Conservation (phyloP, 2,797 vertebrate species). For the Enteromius unitaeniatus region DNA sequence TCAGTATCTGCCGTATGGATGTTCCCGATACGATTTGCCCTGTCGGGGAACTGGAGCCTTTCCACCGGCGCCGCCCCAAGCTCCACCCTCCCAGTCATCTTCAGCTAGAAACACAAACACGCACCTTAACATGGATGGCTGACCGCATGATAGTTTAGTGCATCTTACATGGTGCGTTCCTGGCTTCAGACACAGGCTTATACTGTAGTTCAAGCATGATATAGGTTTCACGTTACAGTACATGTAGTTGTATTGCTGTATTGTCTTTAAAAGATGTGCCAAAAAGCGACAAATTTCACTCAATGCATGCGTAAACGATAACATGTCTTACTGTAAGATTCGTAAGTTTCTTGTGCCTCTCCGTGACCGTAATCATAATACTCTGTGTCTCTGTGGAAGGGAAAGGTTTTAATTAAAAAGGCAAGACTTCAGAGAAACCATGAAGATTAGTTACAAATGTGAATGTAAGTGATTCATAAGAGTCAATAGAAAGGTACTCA, state of each 20-base stretch:
- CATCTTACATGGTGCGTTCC: not conserved
- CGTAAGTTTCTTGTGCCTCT: conserved; percentile 91
- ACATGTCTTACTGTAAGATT: conserved; percentile 88
- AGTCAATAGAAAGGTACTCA: too few species aligned
- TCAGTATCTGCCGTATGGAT: conserved; percentile 83
- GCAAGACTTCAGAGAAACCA: too few species aligned
- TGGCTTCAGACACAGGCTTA: too few species aligned
- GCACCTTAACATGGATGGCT: not conserved
- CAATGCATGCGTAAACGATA: not conserved
- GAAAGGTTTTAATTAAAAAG: too few species aligned
- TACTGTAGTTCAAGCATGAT: not conserved
- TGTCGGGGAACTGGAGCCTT: conserved; percentile 86
- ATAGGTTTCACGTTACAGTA: not conserved
- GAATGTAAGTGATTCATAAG: too few species aligned
- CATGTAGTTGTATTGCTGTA: not conserved
- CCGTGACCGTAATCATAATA: conserved; percentile 99
- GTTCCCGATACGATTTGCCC: conserved; percentile 86
- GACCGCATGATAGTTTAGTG: too few species aligned
- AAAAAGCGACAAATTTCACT: not conserved
- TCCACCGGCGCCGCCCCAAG: conserved; percentile 78
- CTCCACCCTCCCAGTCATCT: conserved; percentile 92
- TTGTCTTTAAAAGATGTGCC: not conserved
- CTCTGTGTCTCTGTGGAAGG: conserved; percentile 87
- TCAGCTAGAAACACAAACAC: conserved; percentile 77
- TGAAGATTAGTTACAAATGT: too few species aligned